Evolutionary conservation across 2,113 vertebrate genomes (phyloP).

Genomic region (Tachycineta bicolor): DNA sequence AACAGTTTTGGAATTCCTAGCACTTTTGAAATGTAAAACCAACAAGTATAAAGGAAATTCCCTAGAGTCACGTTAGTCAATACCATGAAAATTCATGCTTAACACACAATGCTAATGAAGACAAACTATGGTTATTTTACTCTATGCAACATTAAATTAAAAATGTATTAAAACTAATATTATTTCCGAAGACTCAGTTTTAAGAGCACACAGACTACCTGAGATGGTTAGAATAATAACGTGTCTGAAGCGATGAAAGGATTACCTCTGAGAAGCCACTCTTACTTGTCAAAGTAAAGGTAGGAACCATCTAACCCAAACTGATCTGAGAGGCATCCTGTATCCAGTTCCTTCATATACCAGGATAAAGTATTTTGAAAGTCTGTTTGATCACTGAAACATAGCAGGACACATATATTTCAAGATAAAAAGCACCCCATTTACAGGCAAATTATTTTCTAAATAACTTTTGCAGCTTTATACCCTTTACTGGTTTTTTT

Average conservation of each 20-base stretch:
- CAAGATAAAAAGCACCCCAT: background rate
- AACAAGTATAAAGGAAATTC: slow-evolving; percentile 16
- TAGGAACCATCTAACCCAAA: background rate
- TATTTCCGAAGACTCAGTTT: background rate
- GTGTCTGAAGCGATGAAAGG: background rate
- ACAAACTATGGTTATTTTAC: background rate
- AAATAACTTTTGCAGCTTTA: slow-evolving; percentile 16
- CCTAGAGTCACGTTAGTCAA: background rate
- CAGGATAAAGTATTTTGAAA: slow-evolving; percentile 1
- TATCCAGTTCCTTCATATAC: background rate
- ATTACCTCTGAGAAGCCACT: background rate
- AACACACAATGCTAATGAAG: slow-evolving; percentile 18
- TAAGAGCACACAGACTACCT: background rate
- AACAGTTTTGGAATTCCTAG: background rate
- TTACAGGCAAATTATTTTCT: slow-evolving; percentile 20
- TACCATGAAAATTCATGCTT: background rate
- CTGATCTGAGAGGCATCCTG: background rate
- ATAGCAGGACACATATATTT: slow-evolving; percentile 3
- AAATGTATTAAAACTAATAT: background rate
- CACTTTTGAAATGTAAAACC: slow-evolving; percentile 26
- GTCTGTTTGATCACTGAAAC: slow-evolving; percentile 25
- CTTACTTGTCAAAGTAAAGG: background rate
- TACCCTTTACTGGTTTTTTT: background rate
- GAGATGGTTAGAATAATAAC: background rate
- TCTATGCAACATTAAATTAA: background rate